Conservation (phyloP, 2,113 vertebrate genomes). For the Prunella fulvescens region DNA sequence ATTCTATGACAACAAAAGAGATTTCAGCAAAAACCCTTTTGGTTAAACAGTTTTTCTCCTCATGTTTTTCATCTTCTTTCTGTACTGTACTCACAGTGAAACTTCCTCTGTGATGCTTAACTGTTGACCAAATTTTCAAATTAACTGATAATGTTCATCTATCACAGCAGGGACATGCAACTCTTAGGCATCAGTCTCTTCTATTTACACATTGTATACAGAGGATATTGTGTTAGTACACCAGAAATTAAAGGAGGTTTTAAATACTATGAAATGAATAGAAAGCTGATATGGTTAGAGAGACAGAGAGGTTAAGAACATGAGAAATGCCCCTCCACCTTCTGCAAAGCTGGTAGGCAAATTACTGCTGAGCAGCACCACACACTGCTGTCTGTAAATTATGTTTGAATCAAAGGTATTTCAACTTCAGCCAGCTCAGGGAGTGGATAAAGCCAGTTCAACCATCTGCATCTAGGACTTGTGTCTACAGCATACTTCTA, state of each 20-base stretch:
- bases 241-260: background rate
- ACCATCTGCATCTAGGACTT: background rate
- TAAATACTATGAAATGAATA: background rate
- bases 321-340: background rate
- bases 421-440: background rate
- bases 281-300: background rate
- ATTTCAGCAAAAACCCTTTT: background rate
- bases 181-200: background rate
- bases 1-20: background rate
- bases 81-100: background rate
- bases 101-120: background rate
- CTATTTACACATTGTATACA: background rate
- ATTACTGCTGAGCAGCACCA: background rate
- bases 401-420: background rate
- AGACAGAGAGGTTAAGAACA: background rate
- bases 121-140: background rate
- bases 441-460: background rate
- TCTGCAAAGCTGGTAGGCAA: background rate
- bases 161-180: background rate
- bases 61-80: background rate
- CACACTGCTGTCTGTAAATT: background rate
- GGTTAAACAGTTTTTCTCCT: background rate
- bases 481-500: background rate
- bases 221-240: rapidly evolving
- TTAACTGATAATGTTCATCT: background rate